Percentiles rank a stretch among this genome's conserved stretches.
phyloP scores from a whole-genome alignment of 53 echinoderm and acorn worm species.

The Echinarachnius parma region DNA sequence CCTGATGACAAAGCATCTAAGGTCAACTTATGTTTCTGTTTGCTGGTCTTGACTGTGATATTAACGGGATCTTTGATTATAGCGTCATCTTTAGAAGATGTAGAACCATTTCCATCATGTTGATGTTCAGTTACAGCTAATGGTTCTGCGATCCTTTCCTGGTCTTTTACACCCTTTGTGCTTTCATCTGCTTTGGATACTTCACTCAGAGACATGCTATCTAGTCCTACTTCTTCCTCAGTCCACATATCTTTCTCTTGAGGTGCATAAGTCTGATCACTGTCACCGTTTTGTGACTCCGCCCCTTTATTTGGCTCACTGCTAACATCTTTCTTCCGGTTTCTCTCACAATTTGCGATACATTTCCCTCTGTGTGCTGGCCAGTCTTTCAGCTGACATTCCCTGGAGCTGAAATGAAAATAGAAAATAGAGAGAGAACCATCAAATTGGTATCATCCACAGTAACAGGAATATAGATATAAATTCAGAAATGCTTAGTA shows the following conservation, averaged over 20 bases:
- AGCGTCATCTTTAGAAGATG: slow-evolving; percentile 2
- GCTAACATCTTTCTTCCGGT: too few species aligned
- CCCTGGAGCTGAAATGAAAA: slow-evolving; percentile 64
- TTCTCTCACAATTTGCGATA: neutral
- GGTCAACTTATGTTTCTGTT: slow-evolving; percentile 51
- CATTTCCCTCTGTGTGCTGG: slow-evolving; percentile 45
- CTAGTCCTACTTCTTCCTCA: too few species aligned
- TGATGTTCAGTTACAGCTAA: neutral
- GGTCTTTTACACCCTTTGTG: neutral
- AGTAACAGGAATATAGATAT: neutral
- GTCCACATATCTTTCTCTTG: neutral
- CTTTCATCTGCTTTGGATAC: neutral
- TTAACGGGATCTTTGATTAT: slow-evolving; percentile 21
- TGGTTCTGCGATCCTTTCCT: neutral
- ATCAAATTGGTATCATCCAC: too few species aligned
- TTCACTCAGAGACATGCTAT: neutral
- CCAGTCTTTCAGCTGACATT: slow-evolving; percentile 89
- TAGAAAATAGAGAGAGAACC: too few species aligned
- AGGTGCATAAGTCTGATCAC: neutral
- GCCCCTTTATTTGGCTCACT: too few species aligned
- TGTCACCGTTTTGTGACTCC: too few species aligned
- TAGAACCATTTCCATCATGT: too few species aligned
- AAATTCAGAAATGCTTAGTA: too few species aligned
- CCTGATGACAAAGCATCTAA: slow-evolving; percentile 29
- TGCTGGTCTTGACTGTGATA: slow-evolving; percentile 61